Evolutionary conservation across 2,113 vertebrate species (phyloP).

Genomic region (Thunnus maccoyii): DNA sequence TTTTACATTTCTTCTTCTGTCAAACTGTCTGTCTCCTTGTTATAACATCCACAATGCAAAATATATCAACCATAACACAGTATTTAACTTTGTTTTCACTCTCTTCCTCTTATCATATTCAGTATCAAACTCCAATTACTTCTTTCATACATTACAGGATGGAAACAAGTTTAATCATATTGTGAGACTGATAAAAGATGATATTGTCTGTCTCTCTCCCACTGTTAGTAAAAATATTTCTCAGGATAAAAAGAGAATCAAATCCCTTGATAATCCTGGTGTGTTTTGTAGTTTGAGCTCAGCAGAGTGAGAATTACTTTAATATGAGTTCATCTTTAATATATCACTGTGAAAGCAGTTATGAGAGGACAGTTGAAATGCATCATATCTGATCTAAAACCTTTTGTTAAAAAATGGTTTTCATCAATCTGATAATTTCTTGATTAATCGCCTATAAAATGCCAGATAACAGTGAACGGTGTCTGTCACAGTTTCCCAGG

Average conservation of each 20-base stretch:
- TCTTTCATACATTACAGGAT: neutral
- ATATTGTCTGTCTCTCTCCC: neutral
- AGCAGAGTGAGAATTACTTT: neutral
- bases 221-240: conserved; percentile 16
- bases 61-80: neutral
- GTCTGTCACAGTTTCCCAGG: too few species aligned
- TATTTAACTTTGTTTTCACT: neutral
- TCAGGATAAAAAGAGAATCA: conserved; percentile 24
- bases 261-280: conserved; percentile 3
- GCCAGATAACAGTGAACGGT: too few species aligned
- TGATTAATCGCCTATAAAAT: too few species aligned
- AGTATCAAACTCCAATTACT: neutral
- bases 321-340: conserved; percentile 12
- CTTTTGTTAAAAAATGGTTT: too few species aligned
- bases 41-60: neutral
- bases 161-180: neutral
- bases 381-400: neutral
- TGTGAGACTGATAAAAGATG: neutral
- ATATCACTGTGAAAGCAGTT: neutral
- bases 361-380: neutral
- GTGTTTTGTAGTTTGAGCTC: neutral
- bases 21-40: neutral
- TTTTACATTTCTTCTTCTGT: neutral
- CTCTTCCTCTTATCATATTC: neutral
- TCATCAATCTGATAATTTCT: too few species aligned